Conservation (phyloP, 2,888 invertebrate genomes). For the Sphaeridia pumilis region DNA sequence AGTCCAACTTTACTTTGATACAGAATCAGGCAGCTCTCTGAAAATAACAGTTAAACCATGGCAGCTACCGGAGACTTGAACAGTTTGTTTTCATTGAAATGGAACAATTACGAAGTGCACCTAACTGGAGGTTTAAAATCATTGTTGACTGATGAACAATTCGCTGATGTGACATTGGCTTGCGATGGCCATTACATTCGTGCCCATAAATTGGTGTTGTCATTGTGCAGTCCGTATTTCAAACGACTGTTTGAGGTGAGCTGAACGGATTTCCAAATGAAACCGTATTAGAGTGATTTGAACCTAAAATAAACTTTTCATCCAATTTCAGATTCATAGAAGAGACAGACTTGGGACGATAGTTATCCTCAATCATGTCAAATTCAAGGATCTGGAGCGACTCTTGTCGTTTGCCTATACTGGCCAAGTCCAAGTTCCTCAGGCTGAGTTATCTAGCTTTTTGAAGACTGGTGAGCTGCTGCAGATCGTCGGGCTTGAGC, state of each 20-base stretch:
- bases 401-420: constrained; percentile 29
- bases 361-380: constrained; percentile 23
- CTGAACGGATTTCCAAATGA: background rate
- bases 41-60: too few relatives aligned
- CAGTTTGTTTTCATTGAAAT: constrained; percentile 23
- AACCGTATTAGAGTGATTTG: too few relatives aligned
- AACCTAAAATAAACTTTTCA: background rate
- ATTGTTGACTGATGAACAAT: constrained; percentile 11
- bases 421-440: constrained; percentile 30
- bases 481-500: constrained; percentile 31
- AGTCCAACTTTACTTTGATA: too few relatives aligned
- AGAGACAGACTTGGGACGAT: constrained; percentile 14
- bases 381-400: constrained; percentile 28
- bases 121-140: constrained; percentile 14
- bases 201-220: constrained; percentile 25
- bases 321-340: background rate
- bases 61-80: too few relatives aligned
- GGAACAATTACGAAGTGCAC: constrained; percentile 26
- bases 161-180: constrained; percentile 22
- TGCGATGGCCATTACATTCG: constrained; percentile 28
- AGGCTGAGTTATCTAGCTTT: constrained; percentile 24
- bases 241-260: constrained; percentile 31
- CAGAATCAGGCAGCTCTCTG: too few relatives aligned
- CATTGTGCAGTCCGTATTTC: constrained; percentile 31
- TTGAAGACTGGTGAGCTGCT: constrained; percentile 27